Conservation (phyloP, 2,797 vertebrate species). For the Monodelphis domestica region DNA sequence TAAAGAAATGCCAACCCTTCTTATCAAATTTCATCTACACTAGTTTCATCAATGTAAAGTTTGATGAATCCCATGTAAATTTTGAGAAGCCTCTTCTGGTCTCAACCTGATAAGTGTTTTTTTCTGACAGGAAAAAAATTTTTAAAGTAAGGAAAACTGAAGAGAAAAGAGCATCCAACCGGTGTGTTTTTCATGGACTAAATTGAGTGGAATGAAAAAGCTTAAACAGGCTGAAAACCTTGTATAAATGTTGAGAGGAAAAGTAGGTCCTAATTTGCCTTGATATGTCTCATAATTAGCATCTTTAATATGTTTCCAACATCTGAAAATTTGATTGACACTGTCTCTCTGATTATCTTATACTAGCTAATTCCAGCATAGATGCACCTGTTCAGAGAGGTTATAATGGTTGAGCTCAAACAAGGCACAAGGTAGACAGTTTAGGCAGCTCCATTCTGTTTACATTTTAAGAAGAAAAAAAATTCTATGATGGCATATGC, state of each 20-base stretch:
- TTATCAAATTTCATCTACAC: not conserved
- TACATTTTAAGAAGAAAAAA: slow-evolving; percentile 50
- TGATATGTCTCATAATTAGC: slow-evolving; percentile 35
- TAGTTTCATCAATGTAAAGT: not conserved
- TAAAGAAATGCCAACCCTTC: not conserved
- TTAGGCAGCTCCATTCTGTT: slow-evolving; percentile 19
- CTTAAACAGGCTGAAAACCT: not conserved
- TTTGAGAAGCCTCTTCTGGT: slow-evolving; percentile 3
- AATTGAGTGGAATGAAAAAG: slow-evolving; percentile 1
- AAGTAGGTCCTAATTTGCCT: slow-evolving; percentile 29
- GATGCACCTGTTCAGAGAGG: not conserved
- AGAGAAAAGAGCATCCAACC: not conserved
- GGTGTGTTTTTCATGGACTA: slow-evolving; percentile 5
- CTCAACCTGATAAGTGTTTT: not conserved
- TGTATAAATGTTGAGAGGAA: slow-evolving; percentile 22
- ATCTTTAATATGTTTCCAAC: not conserved
- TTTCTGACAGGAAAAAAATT: slow-evolving; percentile 6
- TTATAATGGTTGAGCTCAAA: not conserved
- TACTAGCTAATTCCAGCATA: not conserved
- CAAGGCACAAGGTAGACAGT: not conserved
- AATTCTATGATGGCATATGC: not conserved
- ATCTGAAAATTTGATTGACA: not conserved
- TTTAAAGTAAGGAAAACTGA: not conserved
- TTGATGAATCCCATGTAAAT: slow-evolving; percentile 37
- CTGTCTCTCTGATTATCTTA: not conserved